Conservation (phyloP, 1,140 invertebrate species). For the Nixonia krombeini region DNA sequence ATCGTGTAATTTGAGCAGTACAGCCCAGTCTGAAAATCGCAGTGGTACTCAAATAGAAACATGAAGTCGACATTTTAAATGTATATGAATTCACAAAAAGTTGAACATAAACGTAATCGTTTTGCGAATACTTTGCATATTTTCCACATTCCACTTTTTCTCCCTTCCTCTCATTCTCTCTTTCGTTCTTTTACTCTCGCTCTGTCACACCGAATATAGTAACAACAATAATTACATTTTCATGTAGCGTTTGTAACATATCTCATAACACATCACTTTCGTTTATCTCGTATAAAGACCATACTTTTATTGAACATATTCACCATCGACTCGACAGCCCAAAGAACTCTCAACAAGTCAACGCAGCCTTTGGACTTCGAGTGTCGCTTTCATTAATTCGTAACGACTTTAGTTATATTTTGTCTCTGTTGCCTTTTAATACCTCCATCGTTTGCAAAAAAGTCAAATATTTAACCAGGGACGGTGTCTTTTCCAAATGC, state of each 20-base stretch:
- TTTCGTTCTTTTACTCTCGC: constrained; percentile 13
- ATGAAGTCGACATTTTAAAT: too few species aligned
- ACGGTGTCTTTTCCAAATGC: constrained; percentile 47
- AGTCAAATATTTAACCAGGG: constrained; percentile 35
- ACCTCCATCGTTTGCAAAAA: constrained; percentile 27
- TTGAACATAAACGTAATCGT: constrained; percentile 26
- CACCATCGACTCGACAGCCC: constrained; percentile 54
- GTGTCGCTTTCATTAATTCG: constrained; percentile 20
- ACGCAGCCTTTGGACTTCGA: constrained; percentile 63
- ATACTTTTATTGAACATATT: constrained; percentile 40
- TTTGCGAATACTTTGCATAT: constrained; percentile 36
- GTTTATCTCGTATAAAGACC: constrained; percentile 66
- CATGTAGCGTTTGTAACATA: constrained; percentile 65
- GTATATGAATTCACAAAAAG: constrained; percentile 37
- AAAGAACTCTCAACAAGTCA: constrained; percentile 70
- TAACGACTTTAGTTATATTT: constrained; percentile 25
- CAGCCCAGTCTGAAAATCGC: too few species aligned
- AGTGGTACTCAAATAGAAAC: too few species aligned
- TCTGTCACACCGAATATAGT: constrained; percentile 44
- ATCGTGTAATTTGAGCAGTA: too few species aligned
- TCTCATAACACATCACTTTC: constrained; percentile 61
- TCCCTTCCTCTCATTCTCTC: neutral
- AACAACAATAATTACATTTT: constrained; percentile 67
- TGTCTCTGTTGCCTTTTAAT: constrained; percentile 26
- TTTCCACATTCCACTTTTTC: constrained; percentile 7